These are phyloP conservation scores for Holothuria glaberrima DNA, from an alignment of 35 echinoderm and acorn worm genomes.

Conservation along the genomic window DNA sequence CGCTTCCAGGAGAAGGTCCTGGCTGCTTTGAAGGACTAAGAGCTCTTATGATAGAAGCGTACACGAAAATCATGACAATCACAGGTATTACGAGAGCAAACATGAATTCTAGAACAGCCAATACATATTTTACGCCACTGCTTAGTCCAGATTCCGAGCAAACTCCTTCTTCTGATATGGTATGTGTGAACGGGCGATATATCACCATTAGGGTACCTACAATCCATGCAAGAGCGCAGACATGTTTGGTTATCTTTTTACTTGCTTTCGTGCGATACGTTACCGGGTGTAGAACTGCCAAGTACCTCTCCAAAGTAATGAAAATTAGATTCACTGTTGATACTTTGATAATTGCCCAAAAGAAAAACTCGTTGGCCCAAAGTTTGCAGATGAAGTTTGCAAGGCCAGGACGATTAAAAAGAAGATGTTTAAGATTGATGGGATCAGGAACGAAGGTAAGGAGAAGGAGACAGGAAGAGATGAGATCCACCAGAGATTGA, in stretches of 20 bases:
- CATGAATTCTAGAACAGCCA: too few relatives aligned
- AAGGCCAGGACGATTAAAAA: background rate
- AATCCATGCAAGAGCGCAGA: constrained; percentile 21
- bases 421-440: background rate
- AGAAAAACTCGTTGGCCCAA: too few relatives aligned
- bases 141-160: too few relatives aligned
- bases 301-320: constrained; percentile 53
- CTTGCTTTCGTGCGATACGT: constrained; percentile 12
- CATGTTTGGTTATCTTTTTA: background rate
- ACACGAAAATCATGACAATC: too few relatives aligned
- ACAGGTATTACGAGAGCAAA: too few relatives aligned
- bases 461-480: constrained; percentile 7
- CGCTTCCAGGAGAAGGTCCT: too few relatives aligned
- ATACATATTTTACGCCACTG: too few relatives aligned
- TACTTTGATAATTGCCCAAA: too few relatives aligned
- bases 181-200: constrained; percentile 18
- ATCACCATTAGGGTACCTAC: constrained; percentile 12
- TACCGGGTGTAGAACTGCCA: constrained; percentile 18
- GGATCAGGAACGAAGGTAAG: background rate
- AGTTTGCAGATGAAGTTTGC: constrained; percentile 35
- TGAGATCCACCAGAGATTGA: constrained; percentile 47
- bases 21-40: background rate
- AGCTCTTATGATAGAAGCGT: background rate
- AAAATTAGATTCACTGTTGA: too few relatives aligned
- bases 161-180: background rate